Conservation (phyloP, 2,797 vertebrate genomes). For the Champsocephalus esox region DNA sequence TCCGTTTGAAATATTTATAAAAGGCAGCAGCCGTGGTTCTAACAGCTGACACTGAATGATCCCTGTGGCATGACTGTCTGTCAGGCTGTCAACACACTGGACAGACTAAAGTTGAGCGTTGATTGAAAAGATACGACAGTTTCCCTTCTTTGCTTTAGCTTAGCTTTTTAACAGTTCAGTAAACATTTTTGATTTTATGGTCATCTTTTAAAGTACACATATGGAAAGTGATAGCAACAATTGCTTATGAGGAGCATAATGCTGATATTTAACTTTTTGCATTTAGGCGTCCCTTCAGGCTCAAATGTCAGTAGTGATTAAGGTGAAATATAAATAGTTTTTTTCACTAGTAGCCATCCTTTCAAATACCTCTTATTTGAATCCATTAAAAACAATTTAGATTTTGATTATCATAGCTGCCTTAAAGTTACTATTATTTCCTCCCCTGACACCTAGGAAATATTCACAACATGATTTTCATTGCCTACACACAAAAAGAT, state of each 20-base stretch:
- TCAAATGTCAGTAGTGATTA: not conserved
- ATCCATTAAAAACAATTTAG: not conserved
- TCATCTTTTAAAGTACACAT: not conserved
- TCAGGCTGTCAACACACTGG: not conserved
- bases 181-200: not conserved
- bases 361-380: not conserved
- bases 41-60: not conserved
- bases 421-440: conserved; percentile 4
- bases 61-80: not conserved
- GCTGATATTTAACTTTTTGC: not conserved
- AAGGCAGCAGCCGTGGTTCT: not conserved
- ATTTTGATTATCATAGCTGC: not conserved
- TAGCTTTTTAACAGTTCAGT: not conserved
- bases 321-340: not conserved
- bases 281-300: not conserved
- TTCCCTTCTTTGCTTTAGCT: not conserved
- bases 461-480: too few relatives aligned
- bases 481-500: not conserved
- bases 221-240: not conserved
- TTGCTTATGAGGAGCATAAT: too few relatives aligned
- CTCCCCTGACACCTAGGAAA: not conserved
- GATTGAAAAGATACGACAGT: not conserved
- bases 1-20: conserved; percentile 2
- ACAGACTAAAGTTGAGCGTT: not conserved
- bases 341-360: not conserved